Conservation (phyloP, 2,888 invertebrate species). For the Netelia melanura region DNA sequence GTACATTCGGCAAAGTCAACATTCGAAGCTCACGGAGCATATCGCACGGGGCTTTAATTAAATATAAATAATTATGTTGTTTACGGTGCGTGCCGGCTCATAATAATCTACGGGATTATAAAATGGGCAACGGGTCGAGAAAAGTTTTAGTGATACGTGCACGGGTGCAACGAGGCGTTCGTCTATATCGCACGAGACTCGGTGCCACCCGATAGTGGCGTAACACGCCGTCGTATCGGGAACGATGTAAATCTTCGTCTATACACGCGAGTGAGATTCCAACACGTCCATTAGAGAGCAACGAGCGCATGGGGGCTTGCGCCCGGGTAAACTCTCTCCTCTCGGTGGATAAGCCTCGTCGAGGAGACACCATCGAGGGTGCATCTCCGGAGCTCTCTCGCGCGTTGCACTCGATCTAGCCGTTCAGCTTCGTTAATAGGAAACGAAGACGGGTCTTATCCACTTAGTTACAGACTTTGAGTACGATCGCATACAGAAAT, state of each 20-base stretch:
- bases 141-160: not conserved
- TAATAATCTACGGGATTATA: constrained; percentile 48
- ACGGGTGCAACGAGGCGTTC: not conserved
- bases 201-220: constrained; percentile 27
- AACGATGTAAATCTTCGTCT: constrained; percentile 25
- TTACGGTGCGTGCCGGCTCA: not conserved
- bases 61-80: constrained; percentile 38
- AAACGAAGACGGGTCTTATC: constrained; percentile 65
- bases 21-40: constrained; percentile 6
- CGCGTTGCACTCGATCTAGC: constrained; percentile 34
- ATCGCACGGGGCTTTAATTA: constrained; percentile 21
- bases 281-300: constrained; percentile 56
- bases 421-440: constrained; percentile 59
- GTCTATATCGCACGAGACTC: not conserved
- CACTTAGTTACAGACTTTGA: constrained; percentile 57
- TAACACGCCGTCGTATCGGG: constrained; percentile 24
- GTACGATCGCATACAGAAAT: constrained; percentile 10
- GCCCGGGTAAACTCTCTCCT: constrained; percentile 36
- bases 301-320: constrained; percentile 15
- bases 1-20: not conserved
- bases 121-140: constrained; percentile 9
- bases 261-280: constrained; percentile 34
- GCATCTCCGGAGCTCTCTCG: constrained; percentile 26
- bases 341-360: constrained; percentile 36
- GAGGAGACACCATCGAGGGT: constrained; percentile 26